These are phyloP conservation scores for Drosophila infuscata DNA, from an alignment of 2,888 invertebrate genomes.

Conservation along the genomic window DNA sequence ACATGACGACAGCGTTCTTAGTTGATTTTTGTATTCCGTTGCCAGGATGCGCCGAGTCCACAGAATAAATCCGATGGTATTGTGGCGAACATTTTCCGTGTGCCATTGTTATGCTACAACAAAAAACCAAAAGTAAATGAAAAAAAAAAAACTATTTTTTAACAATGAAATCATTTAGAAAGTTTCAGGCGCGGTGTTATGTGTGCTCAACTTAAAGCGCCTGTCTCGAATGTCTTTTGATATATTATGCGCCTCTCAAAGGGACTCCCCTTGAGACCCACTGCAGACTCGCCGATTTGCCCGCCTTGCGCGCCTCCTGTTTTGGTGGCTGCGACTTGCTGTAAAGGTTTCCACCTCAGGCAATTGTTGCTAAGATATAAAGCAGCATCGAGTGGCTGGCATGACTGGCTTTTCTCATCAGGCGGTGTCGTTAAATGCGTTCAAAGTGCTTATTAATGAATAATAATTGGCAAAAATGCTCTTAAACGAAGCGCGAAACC, in stretches of 20 bases:
- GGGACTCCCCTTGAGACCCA: neutral
- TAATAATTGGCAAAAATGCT: conserved; percentile 55
- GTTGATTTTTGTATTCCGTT: conserved; percentile 15
- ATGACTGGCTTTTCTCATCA: conserved; percentile 21
- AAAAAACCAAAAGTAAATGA: conserved; percentile 10
- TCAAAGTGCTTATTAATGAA: conserved; percentile 49
- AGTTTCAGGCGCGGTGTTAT: conserved; percentile 45
- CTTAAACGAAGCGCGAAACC: conserved; percentile 14
- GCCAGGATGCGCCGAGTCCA: conserved; percentile 25
- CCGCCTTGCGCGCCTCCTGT: conserved; percentile 9
- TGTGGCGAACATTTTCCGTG: conserved; percentile 43
- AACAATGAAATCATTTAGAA: conserved; percentile 76
- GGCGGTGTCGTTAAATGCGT: neutral
- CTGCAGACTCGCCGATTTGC: neutral
- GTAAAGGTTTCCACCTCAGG: conserved; percentile 7
- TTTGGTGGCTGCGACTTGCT: neutral
- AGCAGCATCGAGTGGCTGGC: neutral
- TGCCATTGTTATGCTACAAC: conserved; percentile 46
- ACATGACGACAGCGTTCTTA: neutral
- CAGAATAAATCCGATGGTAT: conserved; percentile 37
- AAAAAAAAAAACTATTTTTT: conserved; percentile 56
- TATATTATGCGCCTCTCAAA: conserved; percentile 59
- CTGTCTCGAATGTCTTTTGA: conserved; percentile 60
- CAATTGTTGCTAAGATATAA: conserved; percentile 51
- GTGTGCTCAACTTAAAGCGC: conserved; percentile 40